Evolutionary conservation across 35 echinoderm and acorn worm genomes (phyloP).

Genomic region (Acanthaster planci): DNA sequence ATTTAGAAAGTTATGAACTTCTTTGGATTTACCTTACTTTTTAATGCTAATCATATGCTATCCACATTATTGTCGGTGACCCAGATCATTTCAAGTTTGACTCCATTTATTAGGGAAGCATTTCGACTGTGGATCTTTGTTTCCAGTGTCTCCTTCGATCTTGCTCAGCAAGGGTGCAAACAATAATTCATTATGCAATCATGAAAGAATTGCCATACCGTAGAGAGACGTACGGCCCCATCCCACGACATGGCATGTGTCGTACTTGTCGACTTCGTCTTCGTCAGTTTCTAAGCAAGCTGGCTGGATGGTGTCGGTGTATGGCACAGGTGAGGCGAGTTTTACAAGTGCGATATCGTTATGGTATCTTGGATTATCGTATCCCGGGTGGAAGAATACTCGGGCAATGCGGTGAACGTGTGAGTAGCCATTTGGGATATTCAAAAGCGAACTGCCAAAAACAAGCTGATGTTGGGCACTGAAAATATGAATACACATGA

Average conservation of each 20-base stretch:
- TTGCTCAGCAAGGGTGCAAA: no score
- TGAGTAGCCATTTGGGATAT: background rate
- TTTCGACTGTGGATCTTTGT: background rate
- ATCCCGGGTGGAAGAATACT: constrained; percentile 31
- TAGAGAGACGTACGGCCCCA: constrained; percentile 35
- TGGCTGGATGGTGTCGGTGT: constrained; percentile 43
- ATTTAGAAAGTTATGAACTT: no score
- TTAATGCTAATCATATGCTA: no score
- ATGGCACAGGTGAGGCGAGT: constrained; percentile 34
- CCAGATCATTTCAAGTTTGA: no score
- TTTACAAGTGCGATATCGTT: constrained; percentile 65
- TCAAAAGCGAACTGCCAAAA: background rate
- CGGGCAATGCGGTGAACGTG: background rate
- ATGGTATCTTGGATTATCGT: background rate
- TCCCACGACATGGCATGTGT: constrained; percentile 34
- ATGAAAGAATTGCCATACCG: background rate
- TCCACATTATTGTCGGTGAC: no score
- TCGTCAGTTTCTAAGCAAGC: constrained; percentile 33
- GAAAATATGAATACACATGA: background rate
- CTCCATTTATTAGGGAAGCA: no score
- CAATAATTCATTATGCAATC: no score
- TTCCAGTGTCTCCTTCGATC: no score
- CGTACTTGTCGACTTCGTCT: constrained; percentile 9
- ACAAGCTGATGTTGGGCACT: background rate
- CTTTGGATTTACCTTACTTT: no score